Evolutionary conservation across 2,888 invertebrate species (phyloP).

Genomic region (Deroplatys truncata): DNA sequence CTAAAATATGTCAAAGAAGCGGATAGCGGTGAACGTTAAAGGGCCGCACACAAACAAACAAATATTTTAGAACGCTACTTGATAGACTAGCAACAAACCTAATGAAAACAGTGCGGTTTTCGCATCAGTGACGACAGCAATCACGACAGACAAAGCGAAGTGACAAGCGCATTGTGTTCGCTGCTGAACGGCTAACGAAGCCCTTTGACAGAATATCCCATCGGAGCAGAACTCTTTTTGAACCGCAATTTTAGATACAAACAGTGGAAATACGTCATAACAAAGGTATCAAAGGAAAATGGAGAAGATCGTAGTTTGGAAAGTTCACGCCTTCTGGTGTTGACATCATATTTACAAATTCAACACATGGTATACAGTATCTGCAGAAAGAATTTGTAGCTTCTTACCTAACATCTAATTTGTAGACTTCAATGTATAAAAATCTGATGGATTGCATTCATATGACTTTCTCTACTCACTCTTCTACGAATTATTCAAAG

Average conservation of each 20-base stretch:
- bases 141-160: neutral
- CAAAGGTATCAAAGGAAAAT: neutral
- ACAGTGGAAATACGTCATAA: neutral
- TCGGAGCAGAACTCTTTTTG: neutral
- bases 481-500: no score
- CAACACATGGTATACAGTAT: neutral
- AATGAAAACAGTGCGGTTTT: neutral
- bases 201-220: neutral
- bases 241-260: neutral
- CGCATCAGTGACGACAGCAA: neutral
- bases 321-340: neutral
- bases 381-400: no score
- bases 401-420: no score
- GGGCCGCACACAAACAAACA: neutral
- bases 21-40: neutral
- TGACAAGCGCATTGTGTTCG: neutral
- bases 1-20: neutral
- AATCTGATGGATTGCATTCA: no score
- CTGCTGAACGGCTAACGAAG: neutral
- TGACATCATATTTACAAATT: neutral
- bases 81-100: neutral
- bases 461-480: no score
- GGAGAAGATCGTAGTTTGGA: neutral
- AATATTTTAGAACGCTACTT: neutral
- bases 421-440: no score